Conservation (phyloP, 2,797 vertebrate species). For the Neoniphon sammara region DNA sequence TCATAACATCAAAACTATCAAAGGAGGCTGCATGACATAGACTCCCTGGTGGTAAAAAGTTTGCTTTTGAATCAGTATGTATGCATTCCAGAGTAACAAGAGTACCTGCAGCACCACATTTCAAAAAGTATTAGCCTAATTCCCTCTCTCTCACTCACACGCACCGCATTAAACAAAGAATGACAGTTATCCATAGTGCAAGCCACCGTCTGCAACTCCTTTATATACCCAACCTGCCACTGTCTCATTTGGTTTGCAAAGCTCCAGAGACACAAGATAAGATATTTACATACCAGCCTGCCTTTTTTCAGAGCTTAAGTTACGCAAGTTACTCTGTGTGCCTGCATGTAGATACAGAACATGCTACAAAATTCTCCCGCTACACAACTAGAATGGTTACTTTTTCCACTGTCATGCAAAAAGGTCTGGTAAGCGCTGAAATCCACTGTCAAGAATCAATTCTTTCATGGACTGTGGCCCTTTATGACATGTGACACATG, state of each 20-base stretch:
- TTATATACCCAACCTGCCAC: slow-evolving; percentile 28
- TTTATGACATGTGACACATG: slow-evolving; percentile 9
- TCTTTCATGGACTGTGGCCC: slow-evolving; percentile 13
- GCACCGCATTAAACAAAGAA: slow-evolving; percentile 50
- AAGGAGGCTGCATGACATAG: slow-evolving; percentile 3
- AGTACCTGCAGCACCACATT: slow-evolving; percentile 59
- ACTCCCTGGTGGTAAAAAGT: slow-evolving; percentile 26
- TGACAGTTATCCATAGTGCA: slow-evolving; percentile 34
- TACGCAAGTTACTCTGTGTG: slow-evolving; percentile 56
- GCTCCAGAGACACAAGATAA: slow-evolving; percentile 65
- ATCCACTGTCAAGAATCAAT: slow-evolving; percentile 18
- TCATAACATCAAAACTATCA: slow-evolving; percentile 28
- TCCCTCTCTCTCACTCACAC: background rate
- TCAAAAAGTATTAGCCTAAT: slow-evolving; percentile 14
- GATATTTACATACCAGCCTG: slow-evolving; percentile 72
- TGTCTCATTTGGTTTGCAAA: slow-evolving; percentile 79
- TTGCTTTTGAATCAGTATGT: slow-evolving; percentile 27
- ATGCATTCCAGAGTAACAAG: slow-evolving; percentile 14
- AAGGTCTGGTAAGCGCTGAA: slow-evolving; percentile 14
- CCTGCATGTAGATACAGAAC: slow-evolving; percentile 31
- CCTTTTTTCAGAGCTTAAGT: slow-evolving; percentile 57
- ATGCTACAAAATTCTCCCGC: slow-evolving; percentile 34
- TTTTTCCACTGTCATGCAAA: slow-evolving; percentile 11
- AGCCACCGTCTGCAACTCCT: slow-evolving; percentile 50
- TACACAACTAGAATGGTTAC: slow-evolving; percentile 26